A percentile compares a stretch with the other conserved stretches of the same genome.
phyloP scores from a whole-genome alignment of 2,888 invertebrate genomes.

The Orthonychiurus folsomi region DNA sequence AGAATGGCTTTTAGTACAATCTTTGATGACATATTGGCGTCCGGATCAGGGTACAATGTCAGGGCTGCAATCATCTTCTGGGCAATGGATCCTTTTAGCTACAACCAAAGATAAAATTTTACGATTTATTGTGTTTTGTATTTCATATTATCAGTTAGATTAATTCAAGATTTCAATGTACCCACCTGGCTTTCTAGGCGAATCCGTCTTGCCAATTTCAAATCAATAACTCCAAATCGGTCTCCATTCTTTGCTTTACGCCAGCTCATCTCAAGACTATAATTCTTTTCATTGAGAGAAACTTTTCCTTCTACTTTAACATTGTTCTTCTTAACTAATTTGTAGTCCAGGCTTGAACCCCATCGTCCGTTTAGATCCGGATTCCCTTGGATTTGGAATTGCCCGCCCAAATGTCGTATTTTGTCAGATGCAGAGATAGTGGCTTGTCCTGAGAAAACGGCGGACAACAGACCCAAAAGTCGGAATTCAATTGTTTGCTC shows the following conservation, averaged over 20 bases:
- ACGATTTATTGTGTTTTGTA: no score
- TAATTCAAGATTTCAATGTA: not conserved
- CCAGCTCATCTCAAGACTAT: conserved; percentile 30
- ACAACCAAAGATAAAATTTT: no score
- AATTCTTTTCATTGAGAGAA: conserved; percentile 37
- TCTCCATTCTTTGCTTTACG: conserved; percentile 20
- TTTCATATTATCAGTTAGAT: no score
- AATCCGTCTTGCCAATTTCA: conserved; percentile 39
- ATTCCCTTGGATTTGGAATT: conserved; percentile 32
- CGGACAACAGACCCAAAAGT: conserved; percentile 10
- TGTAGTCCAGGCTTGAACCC: conserved; percentile 36
- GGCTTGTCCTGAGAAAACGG: conserved; percentile 26
- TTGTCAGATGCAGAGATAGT: conserved; percentile 34
- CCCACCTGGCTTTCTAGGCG: conserved; percentile 39
- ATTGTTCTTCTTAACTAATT: conserved; percentile 26
- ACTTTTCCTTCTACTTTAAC: conserved; percentile 37
- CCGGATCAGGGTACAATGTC: conserved; percentile 38
- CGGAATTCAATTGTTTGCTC: conserved; percentile 36
- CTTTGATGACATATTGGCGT: conserved; percentile 27
- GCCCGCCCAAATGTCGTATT: conserved; percentile 32
- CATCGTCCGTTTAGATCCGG: conserved; percentile 27
- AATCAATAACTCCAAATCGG: conserved; percentile 32
- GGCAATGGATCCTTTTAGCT: not conserved
- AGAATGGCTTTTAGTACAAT: conserved; percentile 30
- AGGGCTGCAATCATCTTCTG: conserved; percentile 10